These are phyloP conservation scores for Dicyrtoma fusca DNA, from an alignment of 2,888 invertebrate genomes.

Conservation along the genomic window DNA sequence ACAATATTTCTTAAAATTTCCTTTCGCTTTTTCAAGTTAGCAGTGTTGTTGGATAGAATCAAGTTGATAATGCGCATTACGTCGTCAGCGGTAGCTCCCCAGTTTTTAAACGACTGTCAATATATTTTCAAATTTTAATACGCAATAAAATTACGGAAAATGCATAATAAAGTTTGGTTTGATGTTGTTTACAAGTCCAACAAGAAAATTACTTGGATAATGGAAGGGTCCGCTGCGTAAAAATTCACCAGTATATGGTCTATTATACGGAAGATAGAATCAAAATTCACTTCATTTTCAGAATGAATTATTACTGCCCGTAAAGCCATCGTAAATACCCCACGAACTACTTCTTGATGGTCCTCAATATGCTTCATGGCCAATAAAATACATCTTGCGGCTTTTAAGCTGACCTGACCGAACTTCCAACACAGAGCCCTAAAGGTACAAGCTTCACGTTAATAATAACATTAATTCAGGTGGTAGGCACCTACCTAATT, in stretches of 20 bases:
- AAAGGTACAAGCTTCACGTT: too few relatives aligned
- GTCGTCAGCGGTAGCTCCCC: slow-evolving; percentile 50
- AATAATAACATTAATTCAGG: too few relatives aligned
- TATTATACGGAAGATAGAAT: slow-evolving; percentile 44
- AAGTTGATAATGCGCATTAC: slow-evolving; percentile 39
- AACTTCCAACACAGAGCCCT: slow-evolving; percentile 54
- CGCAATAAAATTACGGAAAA: not conserved
- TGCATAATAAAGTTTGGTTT: not conserved
- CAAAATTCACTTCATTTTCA: slow-evolving; percentile 50
- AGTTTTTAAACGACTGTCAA: slow-evolving; percentile 47
- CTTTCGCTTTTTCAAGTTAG: slow-evolving; percentile 51
- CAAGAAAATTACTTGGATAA: slow-evolving; percentile 8
- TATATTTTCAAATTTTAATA: not conserved
- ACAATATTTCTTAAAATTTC: slow-evolving; percentile 49
- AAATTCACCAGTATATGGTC: slow-evolving; percentile 32
- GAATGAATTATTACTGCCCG: slow-evolving; percentile 46
- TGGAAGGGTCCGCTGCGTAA: slow-evolving; percentile 17
- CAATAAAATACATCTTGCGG: slow-evolving; percentile 45
- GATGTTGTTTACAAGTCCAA: too few relatives aligned
- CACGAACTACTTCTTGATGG: slow-evolving; percentile 42
- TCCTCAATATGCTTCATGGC: slow-evolving; percentile 41
- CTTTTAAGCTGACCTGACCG: slow-evolving; percentile 46
- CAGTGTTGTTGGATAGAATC: slow-evolving; percentile 36
- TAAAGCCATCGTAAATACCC: slow-evolving; percentile 45
- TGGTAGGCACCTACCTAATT: too few relatives aligned